phyloP scores from a whole-genome alignment of 2,888 invertebrate genomes.

The Eustalomyia histrio region DNA sequence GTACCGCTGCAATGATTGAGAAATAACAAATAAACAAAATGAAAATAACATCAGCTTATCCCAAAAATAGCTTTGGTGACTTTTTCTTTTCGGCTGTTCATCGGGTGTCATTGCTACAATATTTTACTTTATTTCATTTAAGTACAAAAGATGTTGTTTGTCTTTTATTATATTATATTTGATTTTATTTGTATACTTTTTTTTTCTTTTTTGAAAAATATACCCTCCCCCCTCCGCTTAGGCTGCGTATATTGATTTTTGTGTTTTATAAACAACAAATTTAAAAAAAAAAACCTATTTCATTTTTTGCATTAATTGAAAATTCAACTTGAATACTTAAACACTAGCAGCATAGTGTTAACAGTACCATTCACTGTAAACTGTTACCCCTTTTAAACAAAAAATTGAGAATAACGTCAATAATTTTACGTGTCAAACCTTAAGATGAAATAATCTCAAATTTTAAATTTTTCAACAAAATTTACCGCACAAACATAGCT shows the following conservation, averaged over 20 bases:
- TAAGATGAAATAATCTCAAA: too few species aligned
- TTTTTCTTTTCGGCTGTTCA: neutral
- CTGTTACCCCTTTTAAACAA: too few species aligned
- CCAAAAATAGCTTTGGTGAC: constrained; percentile 47
- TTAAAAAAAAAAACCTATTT: too few species aligned
- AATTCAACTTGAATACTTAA: too few species aligned
- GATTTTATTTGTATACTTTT: constrained; percentile 46
- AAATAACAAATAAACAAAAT: constrained; percentile 11
- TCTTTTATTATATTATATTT: constrained; percentile 49
- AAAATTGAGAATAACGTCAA: too few species aligned
- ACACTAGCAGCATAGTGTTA: too few species aligned
- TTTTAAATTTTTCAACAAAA: too few species aligned
- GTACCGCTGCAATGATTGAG: neutral
- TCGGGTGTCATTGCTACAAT: constrained; percentile 31
- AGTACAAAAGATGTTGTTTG: constrained; percentile 51
- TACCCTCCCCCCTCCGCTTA: neutral
- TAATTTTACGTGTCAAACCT: too few species aligned
- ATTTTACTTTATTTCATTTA: constrained; percentile 35
- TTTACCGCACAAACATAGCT: too few species aligned
- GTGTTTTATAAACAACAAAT: neutral
- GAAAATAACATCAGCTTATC: constrained; percentile 42
- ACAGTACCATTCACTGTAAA: too few species aligned
- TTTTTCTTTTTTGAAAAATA: constrained; percentile 1
- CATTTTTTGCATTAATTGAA: too few species aligned
- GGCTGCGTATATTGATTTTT: neutral